Evolutionary conservation across 2,888 invertebrate species (phyloP).

Genomic region (Volucella zonaria): DNA sequence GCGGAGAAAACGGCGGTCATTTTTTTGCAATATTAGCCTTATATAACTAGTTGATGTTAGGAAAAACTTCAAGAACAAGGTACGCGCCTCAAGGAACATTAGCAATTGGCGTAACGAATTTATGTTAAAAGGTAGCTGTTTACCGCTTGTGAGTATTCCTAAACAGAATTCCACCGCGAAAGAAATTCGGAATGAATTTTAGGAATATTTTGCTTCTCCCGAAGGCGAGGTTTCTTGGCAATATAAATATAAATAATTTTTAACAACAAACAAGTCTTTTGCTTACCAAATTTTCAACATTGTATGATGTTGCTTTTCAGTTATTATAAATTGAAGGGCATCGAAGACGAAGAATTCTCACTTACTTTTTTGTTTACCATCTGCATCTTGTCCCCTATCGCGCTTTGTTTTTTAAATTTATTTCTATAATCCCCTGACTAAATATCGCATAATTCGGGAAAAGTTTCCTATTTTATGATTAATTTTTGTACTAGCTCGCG

Average conservation of each 20-base stretch:
- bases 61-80: not conserved
- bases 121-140: not conserved
- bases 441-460: slow-evolving; percentile 2
- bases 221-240: not conserved
- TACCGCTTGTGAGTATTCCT: slow-evolving; percentile 2
- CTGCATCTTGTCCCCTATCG: no score
- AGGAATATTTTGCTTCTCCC: not conserved
- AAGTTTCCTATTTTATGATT: not conserved
- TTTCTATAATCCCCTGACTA: not conserved
- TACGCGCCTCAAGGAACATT: not conserved
- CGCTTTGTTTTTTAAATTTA: not conserved
- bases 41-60: not conserved
- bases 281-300: no score
- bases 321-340: no score
- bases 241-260: not conserved
- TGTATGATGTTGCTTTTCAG: no score
- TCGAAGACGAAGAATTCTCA: no score
- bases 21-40: not conserved
- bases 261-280: not conserved
- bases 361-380: no score
- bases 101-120: no score
- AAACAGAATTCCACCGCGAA: not conserved
- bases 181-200: slow-evolving; percentile 4
- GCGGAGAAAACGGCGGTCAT: not conserved
- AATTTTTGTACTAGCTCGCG: no score